Evolutionary conservation across 2,797 vertebrate species (phyloP).

Genomic region (Periophthalmus magnuspinnatus): DNA sequence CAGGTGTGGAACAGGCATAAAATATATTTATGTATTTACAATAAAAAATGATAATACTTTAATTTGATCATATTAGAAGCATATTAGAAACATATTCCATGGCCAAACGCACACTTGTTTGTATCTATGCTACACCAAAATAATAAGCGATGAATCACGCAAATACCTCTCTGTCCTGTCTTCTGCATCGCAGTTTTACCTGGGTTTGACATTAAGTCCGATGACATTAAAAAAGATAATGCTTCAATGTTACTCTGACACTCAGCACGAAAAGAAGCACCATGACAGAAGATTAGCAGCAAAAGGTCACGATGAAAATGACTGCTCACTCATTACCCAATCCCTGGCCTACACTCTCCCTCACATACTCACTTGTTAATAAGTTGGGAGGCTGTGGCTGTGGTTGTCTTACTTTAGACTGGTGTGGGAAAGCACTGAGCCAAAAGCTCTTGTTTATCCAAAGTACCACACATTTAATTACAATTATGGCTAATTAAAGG

Average conservation of each 20-base stretch:
- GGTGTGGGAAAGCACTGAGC: conserved; percentile 27
- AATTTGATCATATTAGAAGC: too few relatives aligned
- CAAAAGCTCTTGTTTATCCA: conserved; percentile 21
- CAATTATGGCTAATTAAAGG: conserved; percentile 9
- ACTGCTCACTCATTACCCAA: conserved; percentile 57
- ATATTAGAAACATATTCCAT: background rate
- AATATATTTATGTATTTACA: too few relatives aligned
- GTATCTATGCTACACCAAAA: background rate
- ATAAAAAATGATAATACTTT: too few relatives aligned
- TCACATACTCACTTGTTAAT: conserved; percentile 48
- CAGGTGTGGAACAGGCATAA: background rate
- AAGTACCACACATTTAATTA: conserved; percentile 16
- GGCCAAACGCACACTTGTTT: background rate
- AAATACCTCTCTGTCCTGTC: conserved; percentile 18
- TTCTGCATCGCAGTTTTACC: conserved; percentile 16
- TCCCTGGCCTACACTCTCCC: conserved; percentile 44
- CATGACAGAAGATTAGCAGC: conserved; percentile 50
- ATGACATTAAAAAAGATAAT: conserved; percentile 69
- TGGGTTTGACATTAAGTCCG: conserved; percentile 59
- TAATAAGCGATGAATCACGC: conserved; percentile 19
- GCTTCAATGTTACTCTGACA: conserved; percentile 45
- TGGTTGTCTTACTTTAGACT: conserved; percentile 39
- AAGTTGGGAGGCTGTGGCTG: conserved; percentile 40
- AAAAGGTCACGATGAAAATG: conserved; percentile 66
- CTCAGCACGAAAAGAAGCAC: conserved; percentile 50